A percentile compares a stretch with the other conserved stretches of the same genome.
These are phyloP conservation scores for Himalopsyche kuldschensis DNA, from an alignment of 2,888 invertebrate species.

Conservation along the genomic window DNA sequence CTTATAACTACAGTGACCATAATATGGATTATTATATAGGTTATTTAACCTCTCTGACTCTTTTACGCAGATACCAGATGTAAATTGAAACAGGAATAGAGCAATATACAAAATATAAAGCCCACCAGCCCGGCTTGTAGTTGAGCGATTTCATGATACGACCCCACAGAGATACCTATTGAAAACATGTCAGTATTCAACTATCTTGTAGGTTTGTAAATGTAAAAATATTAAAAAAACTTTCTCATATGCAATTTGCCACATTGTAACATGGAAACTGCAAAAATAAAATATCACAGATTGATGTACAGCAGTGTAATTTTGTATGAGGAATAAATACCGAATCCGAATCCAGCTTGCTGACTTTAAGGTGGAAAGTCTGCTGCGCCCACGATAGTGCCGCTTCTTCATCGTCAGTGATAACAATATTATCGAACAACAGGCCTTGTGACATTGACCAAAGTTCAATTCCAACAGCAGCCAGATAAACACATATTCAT, in stretches of 20 bases:
- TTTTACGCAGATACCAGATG: constrained; percentile 67
- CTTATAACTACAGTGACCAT: background rate
- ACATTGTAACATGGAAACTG: constrained; percentile 1
- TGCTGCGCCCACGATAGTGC: constrained; percentile 81
- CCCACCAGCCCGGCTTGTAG: constrained; percentile 81
- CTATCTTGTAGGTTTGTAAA: background rate
- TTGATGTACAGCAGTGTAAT: background rate
- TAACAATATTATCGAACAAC: constrained; percentile 92
- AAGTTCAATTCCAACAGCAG: constrained; percentile 92
- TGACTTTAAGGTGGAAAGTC: constrained; percentile 83
- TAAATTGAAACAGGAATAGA: constrained; percentile 71
- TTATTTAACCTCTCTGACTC: constrained; percentile 67
- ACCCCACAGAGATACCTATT: constrained; percentile 71
- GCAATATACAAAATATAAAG: constrained; percentile 76
- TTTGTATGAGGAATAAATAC: constrained; percentile 59
- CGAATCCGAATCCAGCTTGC: constrained; percentile 76
- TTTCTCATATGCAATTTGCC: constrained; percentile 6
- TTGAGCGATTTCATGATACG: constrained; percentile 72
- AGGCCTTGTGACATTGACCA: constrained; percentile 98
- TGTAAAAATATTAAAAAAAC: constrained; percentile 12
- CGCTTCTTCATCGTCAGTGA: constrained; percentile 78
- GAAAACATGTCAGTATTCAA: background rate
- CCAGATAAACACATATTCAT: constrained; percentile 54
- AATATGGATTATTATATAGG: background rate
- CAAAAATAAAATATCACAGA: constrained; percentile 9